phyloP scores from a whole-genome alignment of 2,888 invertebrate species.

The Rhabditoides inermis region DNA sequence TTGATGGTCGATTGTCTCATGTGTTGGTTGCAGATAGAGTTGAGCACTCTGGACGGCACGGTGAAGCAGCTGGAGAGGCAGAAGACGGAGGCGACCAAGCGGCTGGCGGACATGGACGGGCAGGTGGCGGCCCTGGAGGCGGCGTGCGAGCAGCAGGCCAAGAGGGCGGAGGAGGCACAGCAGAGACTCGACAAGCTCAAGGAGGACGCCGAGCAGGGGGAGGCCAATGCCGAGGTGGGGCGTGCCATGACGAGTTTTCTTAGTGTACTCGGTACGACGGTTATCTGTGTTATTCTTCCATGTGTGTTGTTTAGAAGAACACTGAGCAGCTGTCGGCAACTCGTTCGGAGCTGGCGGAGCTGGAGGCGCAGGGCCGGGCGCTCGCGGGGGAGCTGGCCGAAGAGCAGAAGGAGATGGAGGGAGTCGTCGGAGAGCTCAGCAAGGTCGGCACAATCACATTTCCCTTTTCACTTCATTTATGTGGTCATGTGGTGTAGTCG shows the following conservation, averaged over 20 bases:
- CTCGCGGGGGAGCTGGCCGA: slow-evolving; percentile 16
- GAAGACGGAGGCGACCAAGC: slow-evolving; percentile 88
- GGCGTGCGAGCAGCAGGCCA: slow-evolving; percentile 26
- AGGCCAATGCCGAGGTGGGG: slow-evolving; percentile 27
- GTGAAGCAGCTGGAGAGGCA: slow-evolving; percentile 90
- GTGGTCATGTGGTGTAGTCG: neutral
- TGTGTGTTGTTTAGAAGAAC: neutral
- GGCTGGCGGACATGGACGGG: slow-evolving; percentile 53
- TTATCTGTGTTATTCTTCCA: no score
- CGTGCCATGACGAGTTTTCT: no score
- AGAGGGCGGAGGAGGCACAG: slow-evolving; percentile 25
- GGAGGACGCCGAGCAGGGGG: slow-evolving; percentile 34
- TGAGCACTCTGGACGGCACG: slow-evolving; percentile 85
- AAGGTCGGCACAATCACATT: slow-evolving; percentile 2
- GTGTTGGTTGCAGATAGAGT: slow-evolving; percentile 71
- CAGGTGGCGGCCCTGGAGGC: slow-evolving; percentile 22
- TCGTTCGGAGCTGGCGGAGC: neutral
- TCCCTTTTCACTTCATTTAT: neutral
- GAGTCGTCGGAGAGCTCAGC: slow-evolving; percentile 22
- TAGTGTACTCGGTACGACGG: no score
- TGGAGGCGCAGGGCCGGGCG: slow-evolving; percentile 6
- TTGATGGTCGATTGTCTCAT: neutral
- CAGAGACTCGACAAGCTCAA: slow-evolving; percentile 37
- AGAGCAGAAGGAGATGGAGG: slow-evolving; percentile 14
- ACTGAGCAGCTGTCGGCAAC: neutral